Conservation (phyloP, 2,888 invertebrate genomes). For the Tenthredo distinguenda region DNA sequence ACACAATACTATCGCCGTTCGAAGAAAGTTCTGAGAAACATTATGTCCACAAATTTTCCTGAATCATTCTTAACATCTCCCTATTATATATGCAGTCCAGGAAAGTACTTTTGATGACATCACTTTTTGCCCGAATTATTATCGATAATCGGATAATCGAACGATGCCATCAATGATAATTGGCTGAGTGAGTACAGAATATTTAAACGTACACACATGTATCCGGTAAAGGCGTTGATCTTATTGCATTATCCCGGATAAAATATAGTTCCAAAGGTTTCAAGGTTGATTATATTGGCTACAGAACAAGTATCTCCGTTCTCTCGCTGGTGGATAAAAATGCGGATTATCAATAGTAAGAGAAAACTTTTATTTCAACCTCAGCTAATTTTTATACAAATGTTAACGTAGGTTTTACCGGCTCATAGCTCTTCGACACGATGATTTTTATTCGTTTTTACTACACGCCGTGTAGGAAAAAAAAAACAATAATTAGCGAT, state of each 20-base stretch:
- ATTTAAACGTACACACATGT: not conserved
- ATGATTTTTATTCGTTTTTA: not conserved
- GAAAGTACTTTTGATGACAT: not conserved
- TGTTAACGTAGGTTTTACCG: not conserved
- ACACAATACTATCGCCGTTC: not conserved
- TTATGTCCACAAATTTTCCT: not conserved
- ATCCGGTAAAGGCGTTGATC: not conserved
- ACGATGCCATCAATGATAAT: not conserved
- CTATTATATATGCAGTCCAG: not conserved
- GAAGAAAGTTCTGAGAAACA: not conserved
- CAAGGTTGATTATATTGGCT: slow-evolving; percentile 16
- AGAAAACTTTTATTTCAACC: not conserved
- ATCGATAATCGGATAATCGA: not conserved
- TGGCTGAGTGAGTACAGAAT: not conserved
- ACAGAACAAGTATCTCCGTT: not conserved
- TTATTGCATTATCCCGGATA: not conserved
- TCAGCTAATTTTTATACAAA: not conserved
- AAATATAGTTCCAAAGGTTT: not conserved
- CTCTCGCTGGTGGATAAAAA: not conserved
- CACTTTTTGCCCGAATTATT: not conserved
- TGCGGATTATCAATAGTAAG: slow-evolving; percentile 10
- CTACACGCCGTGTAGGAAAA: not conserved
- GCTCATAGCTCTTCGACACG: not conserved
- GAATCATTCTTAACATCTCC: not conserved
- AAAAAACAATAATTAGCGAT: not conserved